Base-by-base conservation (phyloP, 2,113 vertebrate genomes). In the Gopherus flavomarginatus region DNA sequence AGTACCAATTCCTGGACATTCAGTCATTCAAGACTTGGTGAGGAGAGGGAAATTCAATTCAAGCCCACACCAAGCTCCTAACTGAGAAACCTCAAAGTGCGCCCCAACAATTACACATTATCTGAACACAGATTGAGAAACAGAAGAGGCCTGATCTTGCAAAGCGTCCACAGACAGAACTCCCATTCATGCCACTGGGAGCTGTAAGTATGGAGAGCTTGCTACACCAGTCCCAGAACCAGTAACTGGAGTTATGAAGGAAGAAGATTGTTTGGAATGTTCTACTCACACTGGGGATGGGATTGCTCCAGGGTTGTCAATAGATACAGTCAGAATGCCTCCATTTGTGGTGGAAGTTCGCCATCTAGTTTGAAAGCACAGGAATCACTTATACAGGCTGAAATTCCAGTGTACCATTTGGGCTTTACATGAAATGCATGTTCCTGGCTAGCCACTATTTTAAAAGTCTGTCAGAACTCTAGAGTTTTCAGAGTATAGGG, bases 291-390 rank as follows among this genome's bases (percentile, higher is more conserved):
- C 97, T 2, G 99, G 99, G 75, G 98, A 98, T 78, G 99, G 98
- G 94, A 99, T 98, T 87, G 99, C 99, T 97, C 98, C 98, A 75
- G 99, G 99, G 96, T 99, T 99, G 97, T 99, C 99, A 94, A 99
- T 99, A 7, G 99, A 99, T 27, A 99, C 98, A 0, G 99, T 99
- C 91, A 99, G 96, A 95, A 99, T 99, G 27, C 99, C 99, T 95
- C 98, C 99, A 96, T 91, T 99, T 38, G 98, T 98, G 90, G 98
- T 98, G 7, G 99, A 99, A 94, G 99, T 98, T 90, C 99, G 98
- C 99, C 99, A 99, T 92, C 99, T 99, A 97, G 96, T 98, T 97
- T 92, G 53, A 81, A 97, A 97, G 92, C 77, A 97, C 69, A 90
- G 49, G 75, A 87, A 88, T 84, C 16, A 75, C 82, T 95, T 86